phyloP scores from a whole-genome alignment of 2,888 invertebrate species.

The Sarcophaga caerulescens region DNA sequence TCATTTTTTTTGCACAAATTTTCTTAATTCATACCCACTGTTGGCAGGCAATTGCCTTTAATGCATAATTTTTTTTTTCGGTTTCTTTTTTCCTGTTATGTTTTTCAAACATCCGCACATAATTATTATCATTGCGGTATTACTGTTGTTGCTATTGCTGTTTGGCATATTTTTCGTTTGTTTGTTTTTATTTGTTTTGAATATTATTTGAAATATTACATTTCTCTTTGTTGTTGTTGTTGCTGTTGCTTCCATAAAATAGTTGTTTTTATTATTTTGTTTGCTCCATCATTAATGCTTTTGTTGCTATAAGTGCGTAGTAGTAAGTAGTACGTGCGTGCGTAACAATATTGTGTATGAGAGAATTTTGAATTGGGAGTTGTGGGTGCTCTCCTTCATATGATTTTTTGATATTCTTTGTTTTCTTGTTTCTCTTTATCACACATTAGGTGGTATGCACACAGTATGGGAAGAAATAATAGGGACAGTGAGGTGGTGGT shows the following conservation, averaged over 20 bases:
- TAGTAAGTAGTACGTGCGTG: background rate
- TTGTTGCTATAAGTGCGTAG: background rate
- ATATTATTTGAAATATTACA: background rate
- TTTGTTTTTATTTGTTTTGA: background rate
- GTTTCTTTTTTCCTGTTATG: too few relatives aligned
- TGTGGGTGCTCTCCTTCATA: background rate
- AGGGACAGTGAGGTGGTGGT: too few relatives aligned
- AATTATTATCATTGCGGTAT: background rate
- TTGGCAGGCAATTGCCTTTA: too few relatives aligned
- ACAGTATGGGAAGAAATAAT: too few relatives aligned
- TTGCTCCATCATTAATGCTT: background rate
- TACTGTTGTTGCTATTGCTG: background rate
- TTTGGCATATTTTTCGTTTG: background rate
- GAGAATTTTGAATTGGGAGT: background rate
- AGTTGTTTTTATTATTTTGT: background rate
- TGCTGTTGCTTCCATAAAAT: background rate
- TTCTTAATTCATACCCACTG: too few relatives aligned
- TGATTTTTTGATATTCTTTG: too few relatives aligned
- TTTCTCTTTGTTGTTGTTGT: background rate
- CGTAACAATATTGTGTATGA: background rate
- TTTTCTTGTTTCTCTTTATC: too few relatives aligned
- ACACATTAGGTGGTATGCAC: too few relatives aligned
- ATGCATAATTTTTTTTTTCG: too few relatives aligned
- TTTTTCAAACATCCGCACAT: too few relatives aligned
- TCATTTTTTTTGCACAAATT: too few relatives aligned